Evolutionary conservation across 2,888 invertebrate species (phyloP), one percentile per base, ranked within the genome.

Genomic region (Melieria crassipennis): DNA sequence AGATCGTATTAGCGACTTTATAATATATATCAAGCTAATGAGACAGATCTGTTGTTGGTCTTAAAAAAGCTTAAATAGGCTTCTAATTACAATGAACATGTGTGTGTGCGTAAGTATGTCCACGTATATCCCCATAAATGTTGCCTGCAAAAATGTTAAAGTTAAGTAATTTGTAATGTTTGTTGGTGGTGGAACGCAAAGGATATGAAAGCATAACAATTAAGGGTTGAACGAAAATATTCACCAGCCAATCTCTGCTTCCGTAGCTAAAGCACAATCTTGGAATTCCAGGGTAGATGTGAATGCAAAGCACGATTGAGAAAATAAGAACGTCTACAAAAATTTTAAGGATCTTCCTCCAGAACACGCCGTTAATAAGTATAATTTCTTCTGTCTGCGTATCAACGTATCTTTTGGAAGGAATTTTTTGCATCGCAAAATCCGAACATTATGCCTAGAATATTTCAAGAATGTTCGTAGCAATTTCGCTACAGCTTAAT

Each of bases 391-490:
- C 58, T 65, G 55, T 65, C n/a, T 46, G 13, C 30, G 47, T 30
- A 50, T 16, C 11, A 63, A 16, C 30, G 30, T 30, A n/a, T 7
- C 65, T 52, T 65, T 11, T 10, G n/a, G 45, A 55, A 63, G 16
- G 69, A 70, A 64, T 70, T 43, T 70, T 64, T 70, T 64, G 42
- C 69, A 60, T 64, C 43, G 50, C 30, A 43, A 61, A 47, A 64
- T 58, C 61, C 30, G 60, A 61, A 73, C 71, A 74, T 81, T 79
- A 80, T 81, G 79, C 78, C 77, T 81, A 79, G 79, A 80, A 81
- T 74, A 80, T 83, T 79, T 79, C 76, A 76, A 63, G 78, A 80
- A 83, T 83, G 74, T 75, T 79, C 76, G 57, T 61, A 55, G 70
- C 75, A 77, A 77, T 79, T 80, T 79, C 79, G 75, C 68, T 75